Evolutionary conservation across 2,113 vertebrate species (phyloP).

Genomic region (Chloebia gouldiae): DNA sequence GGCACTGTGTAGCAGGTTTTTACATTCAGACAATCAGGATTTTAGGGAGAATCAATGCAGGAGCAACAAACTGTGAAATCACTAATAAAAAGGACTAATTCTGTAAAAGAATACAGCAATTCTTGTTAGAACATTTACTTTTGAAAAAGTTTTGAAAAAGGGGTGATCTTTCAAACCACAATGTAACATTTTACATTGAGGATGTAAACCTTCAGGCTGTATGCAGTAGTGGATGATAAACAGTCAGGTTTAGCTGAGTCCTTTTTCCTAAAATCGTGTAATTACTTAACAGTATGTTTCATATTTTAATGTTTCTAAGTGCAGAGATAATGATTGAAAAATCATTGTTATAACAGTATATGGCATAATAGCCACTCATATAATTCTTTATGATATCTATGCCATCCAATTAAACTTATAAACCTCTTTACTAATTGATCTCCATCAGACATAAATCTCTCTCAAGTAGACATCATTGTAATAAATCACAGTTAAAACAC

Average conservation of each 20-base stretch:
- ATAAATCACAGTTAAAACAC: background rate
- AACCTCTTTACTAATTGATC: background rate
- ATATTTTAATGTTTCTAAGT: background rate
- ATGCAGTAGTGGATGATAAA: background rate
- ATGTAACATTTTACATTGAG: background rate
- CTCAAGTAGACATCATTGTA: background rate
- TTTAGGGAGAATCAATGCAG: background rate
- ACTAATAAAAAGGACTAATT: background rate
- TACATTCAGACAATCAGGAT: background rate
- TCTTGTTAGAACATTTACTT: background rate
- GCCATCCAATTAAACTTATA: background rate
- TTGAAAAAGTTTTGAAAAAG: background rate
- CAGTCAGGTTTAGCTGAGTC: background rate
- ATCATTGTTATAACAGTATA: background rate
- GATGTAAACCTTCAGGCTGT: background rate
- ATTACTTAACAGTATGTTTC: background rate
- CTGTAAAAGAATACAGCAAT: background rate
- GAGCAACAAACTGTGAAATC: slow-evolving; percentile 6
- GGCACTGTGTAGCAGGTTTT: background rate
- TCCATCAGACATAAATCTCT: background rate
- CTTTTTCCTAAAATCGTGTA: background rate
- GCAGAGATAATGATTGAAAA: background rate
- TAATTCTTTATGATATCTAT: background rate
- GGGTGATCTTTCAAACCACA: background rate
- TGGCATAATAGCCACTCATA: background rate